Evolutionary conservation across 2,888 invertebrate genomes (phyloP).

Genomic region (Dryocosmus kuriphilus): DNA sequence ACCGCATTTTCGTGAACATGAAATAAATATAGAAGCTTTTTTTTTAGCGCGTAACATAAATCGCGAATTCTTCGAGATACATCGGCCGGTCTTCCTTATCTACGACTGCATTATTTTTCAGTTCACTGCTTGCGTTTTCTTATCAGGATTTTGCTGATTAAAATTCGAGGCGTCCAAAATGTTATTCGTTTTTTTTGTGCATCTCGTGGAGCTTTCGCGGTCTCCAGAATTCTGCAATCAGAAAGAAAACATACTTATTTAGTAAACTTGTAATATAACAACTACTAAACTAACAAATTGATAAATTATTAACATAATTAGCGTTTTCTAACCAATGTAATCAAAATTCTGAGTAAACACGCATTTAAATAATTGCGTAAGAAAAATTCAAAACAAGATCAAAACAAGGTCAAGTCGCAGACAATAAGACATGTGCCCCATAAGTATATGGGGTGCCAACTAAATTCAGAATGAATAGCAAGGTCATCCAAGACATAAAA

Average conservation of each 20-base stretch:
- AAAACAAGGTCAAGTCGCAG: slow-evolving; percentile 20
- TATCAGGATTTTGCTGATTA: slow-evolving; percentile 61
- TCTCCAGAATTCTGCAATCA: slow-evolving; percentile 73
- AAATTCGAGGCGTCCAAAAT: slow-evolving; percentile 57
- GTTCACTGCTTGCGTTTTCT: slow-evolving; percentile 13
- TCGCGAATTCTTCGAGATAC: not conserved
- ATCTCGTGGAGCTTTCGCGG: slow-evolving; percentile 69
- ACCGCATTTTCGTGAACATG: no score
- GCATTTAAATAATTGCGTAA: not conserved
- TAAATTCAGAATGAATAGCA: slow-evolving; percentile 28
- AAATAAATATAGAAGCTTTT: slow-evolving; percentile 32
- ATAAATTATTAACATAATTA: no score
- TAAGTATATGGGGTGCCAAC: slow-evolving; percentile 21
- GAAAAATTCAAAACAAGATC: not conserved
- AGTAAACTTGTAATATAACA: not conserved
- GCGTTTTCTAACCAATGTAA: not conserved
- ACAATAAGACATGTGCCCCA: slow-evolving; percentile 19
- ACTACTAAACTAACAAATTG: not conserved
- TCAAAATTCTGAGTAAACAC: not conserved
- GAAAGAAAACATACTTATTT: slow-evolving; percentile 16
- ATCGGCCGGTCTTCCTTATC: not conserved
- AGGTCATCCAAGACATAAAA: slow-evolving; percentile 17
- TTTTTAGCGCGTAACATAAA: not conserved
- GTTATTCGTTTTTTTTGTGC: slow-evolving; percentile 63
- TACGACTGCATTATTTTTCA: not conserved